These are phyloP conservation scores for Rousettus madagascariensis DNA, from an alignment of 2,797 vertebrate species.

Conservation along the genomic window DNA sequence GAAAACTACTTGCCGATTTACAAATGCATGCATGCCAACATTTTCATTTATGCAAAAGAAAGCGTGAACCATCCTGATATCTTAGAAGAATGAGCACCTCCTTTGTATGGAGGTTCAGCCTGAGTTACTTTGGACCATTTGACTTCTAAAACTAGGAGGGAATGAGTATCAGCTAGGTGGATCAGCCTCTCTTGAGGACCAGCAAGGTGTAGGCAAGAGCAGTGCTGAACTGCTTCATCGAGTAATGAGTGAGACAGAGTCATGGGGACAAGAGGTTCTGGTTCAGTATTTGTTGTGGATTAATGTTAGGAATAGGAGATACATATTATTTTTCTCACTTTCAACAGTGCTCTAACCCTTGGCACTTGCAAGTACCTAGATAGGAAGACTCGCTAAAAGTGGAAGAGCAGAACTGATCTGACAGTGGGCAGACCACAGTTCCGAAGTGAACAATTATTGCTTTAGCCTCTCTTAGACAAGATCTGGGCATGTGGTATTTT, in stretches of 20 bases:
- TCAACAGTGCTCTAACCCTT: neutral
- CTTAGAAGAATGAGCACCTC: slow-evolving; percentile 16
- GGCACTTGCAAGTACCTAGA: neutral
- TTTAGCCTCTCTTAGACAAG: neutral
- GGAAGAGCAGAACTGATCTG: neutral
- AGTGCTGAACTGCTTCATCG: neutral
- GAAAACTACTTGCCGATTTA: slow-evolving; percentile 42
- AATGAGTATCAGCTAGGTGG: too few species aligned
- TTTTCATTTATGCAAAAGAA: slow-evolving; percentile 38
- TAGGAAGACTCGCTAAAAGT: neutral
- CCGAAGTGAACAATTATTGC: neutral
- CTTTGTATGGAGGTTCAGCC: neutral
- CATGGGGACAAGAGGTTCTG: neutral
- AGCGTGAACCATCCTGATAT: neutral
- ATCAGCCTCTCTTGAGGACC: neutral
- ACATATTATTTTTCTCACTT: neutral
- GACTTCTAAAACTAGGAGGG: neutral
- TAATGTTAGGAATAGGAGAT: neutral
- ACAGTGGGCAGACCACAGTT: neutral
- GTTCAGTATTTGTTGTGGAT: neutral
- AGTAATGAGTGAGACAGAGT: neutral
- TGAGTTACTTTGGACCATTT: neutral
- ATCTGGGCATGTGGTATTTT: neutral
- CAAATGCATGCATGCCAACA: neutral
- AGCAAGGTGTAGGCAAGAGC: neutral